phyloP scores from a whole-genome alignment of 1,140 invertebrate species.

The Colletes gigas region DNA sequence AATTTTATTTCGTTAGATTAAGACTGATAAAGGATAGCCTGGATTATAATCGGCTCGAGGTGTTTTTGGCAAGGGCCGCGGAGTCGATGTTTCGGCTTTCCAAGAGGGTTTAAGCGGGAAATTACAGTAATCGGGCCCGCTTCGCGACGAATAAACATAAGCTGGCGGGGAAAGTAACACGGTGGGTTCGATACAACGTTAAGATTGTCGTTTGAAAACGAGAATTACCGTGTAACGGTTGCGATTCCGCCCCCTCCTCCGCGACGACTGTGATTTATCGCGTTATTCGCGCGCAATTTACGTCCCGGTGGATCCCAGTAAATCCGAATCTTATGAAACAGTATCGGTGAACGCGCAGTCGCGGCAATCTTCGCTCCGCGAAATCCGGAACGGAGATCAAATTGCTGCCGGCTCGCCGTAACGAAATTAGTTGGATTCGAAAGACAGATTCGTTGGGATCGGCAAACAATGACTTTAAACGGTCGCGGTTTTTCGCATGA shows the following conservation, averaged over 20 bases:
- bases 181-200: too few species aligned
- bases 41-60: too few species aligned
- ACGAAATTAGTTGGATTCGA: constrained; percentile 8
- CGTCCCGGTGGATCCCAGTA: background rate
- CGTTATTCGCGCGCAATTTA: background rate
- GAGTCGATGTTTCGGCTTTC: too few species aligned
- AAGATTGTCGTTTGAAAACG: too few species aligned
- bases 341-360: background rate
- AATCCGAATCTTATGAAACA: background rate
- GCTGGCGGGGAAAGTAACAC: background rate
- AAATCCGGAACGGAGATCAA: background rate
- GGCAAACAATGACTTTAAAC: background rate
- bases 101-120: too few species aligned
- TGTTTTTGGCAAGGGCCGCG: too few species aligned
- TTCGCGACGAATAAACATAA: too few species aligned
- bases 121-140: too few species aligned
- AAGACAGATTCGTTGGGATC: background rate
- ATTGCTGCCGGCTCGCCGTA: background rate
- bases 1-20: too few species aligned
- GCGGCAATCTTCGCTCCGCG: background rate
- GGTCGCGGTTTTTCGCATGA: too few species aligned
- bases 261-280: background rate
- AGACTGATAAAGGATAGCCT: too few species aligned
- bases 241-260: background rate
- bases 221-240: background rate